Evolutionary conservation across 1,140 invertebrate species (phyloP), one percentile per base, ranked within the genome.

Genomic region (Hyphantria cunea): DNA sequence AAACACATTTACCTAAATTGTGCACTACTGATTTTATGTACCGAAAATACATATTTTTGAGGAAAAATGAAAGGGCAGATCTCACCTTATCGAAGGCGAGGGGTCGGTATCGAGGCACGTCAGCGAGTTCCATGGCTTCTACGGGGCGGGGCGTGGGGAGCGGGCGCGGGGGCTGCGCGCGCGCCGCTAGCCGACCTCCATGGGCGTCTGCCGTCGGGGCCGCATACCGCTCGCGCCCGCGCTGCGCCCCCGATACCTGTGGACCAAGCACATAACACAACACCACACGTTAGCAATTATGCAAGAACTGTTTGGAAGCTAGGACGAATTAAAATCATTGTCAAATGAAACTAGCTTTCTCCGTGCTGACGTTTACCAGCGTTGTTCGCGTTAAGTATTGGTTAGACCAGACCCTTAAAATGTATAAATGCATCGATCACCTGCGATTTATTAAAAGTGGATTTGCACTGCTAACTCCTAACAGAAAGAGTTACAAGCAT

Each of bases 141-240:
- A 78, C 82, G 83, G 83, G 85, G 87, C 84, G 88, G 86, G 84
- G 88, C 84, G 86, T 80, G 86, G 85, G 78, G 83, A 78, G 91
- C 92, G 93, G 93, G 91, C 93, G 93, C 88, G 87, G 84, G 86
- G 84, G 90, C 81, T 81, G 91, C 89, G 90, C 90, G 91, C 89
- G 88, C 86, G 90, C 90, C 91, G 92, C 92, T 93, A 94, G 89
- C 93, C 93, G 92, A 93, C 91, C 92, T 94, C 93, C 93, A 93
- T 93, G 92, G 93, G 93, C 92, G 93, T 93, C 92, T 93, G 93
- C 89, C 92, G 92, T 74, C 78, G 82, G 92, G 92, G 92, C 92
- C 93, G 93, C 93, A 93, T 93, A 79, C 83, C 87, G 87, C 84
- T 85, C 83, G 87, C 87, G 86, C 82, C 85, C 85, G 83, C 87